A percentile compares a stretch with the other conserved stretches of the same genome.
phyloP scores from a whole-genome alignment of 2,113 vertebrate genomes.

The Hippocampus guttulatus region DNA sequence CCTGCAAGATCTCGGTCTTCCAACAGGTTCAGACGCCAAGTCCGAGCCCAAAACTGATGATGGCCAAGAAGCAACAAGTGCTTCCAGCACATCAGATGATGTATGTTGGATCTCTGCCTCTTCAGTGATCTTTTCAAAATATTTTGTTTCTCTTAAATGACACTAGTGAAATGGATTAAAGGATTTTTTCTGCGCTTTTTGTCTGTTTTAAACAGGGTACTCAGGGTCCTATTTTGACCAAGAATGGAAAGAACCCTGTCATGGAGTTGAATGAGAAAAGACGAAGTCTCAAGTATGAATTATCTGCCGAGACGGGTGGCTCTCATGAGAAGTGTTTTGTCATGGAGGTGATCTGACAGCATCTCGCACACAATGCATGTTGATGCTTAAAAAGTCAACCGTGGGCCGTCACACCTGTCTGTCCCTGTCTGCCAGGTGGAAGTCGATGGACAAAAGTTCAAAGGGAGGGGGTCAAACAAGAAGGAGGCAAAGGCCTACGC shows the following conservation, averaged over 20 bases:
- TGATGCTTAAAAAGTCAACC: no score
- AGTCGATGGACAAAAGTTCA: slow-evolving; percentile 92
- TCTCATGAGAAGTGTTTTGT: slow-evolving; percentile 94
- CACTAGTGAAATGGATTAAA: background rate
- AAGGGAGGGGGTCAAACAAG: slow-evolving; percentile 91
- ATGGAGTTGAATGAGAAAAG: slow-evolving; percentile 98
- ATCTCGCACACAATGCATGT: no score
- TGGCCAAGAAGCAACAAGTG: slow-evolving; percentile 34
- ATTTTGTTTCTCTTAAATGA: background rate
- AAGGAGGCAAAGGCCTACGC: slow-evolving; percentile 94
- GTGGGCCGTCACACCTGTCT: background rate
- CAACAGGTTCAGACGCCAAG: slow-evolving; percentile 78
- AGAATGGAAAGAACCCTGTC: slow-evolving; percentile 95
- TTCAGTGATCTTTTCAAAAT: background rate
- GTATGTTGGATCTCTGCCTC: slow-evolving; percentile 22
- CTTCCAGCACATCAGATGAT: slow-evolving; percentile 41
- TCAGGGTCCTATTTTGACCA: slow-evolving; percentile 89
- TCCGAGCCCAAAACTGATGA: slow-evolving; percentile 64
- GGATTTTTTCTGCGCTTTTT: slow-evolving; percentile 21
- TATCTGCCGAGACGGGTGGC: slow-evolving; percentile 86
- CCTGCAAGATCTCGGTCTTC: slow-evolving; percentile 86
- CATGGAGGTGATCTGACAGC: slow-evolving; percentile 83
- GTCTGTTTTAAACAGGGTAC: slow-evolving; percentile 56
- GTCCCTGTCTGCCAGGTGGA: slow-evolving; percentile 77
- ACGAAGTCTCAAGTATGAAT: slow-evolving; percentile 91